A percentile compares a stretch with the other conserved stretches of the same genome.
phyloP scores from a whole-genome alignment of 2,113 vertebrate genomes.

The Tenrec ecaudatus region DNA sequence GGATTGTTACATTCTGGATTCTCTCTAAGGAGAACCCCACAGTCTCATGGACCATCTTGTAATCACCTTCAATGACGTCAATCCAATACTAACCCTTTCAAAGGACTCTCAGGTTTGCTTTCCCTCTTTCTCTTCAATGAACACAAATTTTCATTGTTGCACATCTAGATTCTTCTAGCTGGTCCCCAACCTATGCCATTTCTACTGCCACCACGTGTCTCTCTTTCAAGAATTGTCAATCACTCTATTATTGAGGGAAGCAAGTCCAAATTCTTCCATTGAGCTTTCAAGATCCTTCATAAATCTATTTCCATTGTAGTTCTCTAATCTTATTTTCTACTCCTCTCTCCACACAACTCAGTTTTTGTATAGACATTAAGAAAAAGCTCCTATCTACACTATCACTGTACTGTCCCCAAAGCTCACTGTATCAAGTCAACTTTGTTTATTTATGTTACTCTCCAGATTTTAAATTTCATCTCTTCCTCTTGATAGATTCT shows the following conservation, averaged over 20 bases:
- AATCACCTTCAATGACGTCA: not conserved
- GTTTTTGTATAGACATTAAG: not conserved
- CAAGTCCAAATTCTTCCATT: not conserved
- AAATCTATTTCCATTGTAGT: not conserved
- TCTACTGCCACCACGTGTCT: rapidly evolving
- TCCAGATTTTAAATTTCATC: not conserved
- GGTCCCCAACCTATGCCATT: rapidly evolving
- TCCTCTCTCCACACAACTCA: not conserved
- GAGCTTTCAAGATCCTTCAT: not conserved
- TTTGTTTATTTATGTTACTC: not conserved
- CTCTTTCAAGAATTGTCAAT: not conserved
- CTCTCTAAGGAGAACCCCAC: not conserved
- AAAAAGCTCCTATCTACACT: not conserved
- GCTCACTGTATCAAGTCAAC: not conserved
- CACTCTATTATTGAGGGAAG: not conserved
- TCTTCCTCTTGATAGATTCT: slow-evolving; percentile 4
- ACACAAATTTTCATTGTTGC: not conserved
- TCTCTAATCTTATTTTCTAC: not conserved
- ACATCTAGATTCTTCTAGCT: not conserved
- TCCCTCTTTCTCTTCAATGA: not conserved
- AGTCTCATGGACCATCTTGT: not conserved
- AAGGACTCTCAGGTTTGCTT: not conserved
- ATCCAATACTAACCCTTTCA: not conserved
- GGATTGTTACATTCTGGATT: not conserved
- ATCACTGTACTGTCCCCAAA: not conserved